These are phyloP conservation scores for Amphiura filiformis DNA, from an alignment of 35 echinoderm and acorn worm species.

Conservation along the genomic window DNA sequence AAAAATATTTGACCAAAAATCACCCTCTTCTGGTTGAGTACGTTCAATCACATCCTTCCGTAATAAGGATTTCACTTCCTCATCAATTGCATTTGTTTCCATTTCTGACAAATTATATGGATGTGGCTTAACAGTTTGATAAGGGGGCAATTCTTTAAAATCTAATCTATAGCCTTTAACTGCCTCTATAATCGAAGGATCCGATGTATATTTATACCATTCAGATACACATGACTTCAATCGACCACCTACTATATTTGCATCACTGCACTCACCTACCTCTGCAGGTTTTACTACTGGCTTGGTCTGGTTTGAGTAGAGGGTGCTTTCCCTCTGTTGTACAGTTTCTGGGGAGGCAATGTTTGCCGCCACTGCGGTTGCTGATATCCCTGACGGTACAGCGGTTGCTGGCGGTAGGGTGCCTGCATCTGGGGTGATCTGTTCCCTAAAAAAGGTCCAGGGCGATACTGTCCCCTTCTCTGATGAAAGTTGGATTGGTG, in stretches of 20 bases:
- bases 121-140: background rate
- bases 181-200: background rate
- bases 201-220: background rate
- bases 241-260: background rate
- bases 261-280: background rate
- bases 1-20: slow-evolving; percentile 59
- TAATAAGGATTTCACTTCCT: background rate
- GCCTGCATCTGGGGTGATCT: too few relatives aligned
- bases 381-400: too few relatives aligned
- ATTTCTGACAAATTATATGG: background rate
- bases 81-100: background rate
- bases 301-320: too few relatives aligned
- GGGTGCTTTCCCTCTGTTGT: too few relatives aligned
- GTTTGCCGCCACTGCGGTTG: too few relatives aligned
- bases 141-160: background rate
- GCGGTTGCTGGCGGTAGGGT: too few relatives aligned
- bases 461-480: too few relatives aligned
- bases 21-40: background rate
- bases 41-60: background rate
- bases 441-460: too few relatives aligned
- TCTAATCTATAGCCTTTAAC: background rate
- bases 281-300: too few relatives aligned
- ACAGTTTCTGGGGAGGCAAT: too few relatives aligned
- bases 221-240: background rate
- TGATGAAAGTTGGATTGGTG: background rate